Evolutionary conservation across 2,888 invertebrate genomes (phyloP), one percentile per base, ranked within the genome.

Genomic region (Pollenia angustigena): DNA sequence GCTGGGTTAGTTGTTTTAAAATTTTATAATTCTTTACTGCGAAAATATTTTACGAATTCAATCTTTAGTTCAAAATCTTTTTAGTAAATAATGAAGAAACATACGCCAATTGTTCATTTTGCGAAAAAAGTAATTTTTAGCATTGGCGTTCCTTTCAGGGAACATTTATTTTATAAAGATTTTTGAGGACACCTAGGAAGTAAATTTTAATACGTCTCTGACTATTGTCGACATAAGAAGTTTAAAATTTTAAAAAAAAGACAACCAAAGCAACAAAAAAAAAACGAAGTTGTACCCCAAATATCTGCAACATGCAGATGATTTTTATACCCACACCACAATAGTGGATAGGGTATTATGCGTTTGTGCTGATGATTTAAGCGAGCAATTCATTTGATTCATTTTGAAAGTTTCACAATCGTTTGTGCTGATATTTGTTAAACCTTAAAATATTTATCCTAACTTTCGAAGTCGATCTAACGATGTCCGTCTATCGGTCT

Each of bases 1-100:
- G 32, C 32, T 32, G 32, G 4, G 32, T 32, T 4, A 32, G 60
- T 52, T 54, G 52, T 64, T 64, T 14, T 16, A 7, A 80, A 64
- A 42, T 58, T 42, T 81, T 75, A 66, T 68, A 75, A 64, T 64
- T 64, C 46, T 81, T 50, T 68, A 75, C n/a, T 71, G 54, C 54
- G 69, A 71, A 42, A 71, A 42, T 71, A 71, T 69, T 68, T 23
- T 32, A 50, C 50, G 8, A 68, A 46, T 18, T 18, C 18, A 64
- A 60, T 14, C 6, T 62, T 32, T 32, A 42, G n/a, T 44, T n/a
- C 6, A 44, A 16, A 44, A 16, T 32, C 16, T 11, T 64, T 12
- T 44, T n/a, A 64, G 44, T 64, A 4, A 10, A 46, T 18, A 44
- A 42, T 23, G 8, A n/a, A 50, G 52, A 40, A 69, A 44, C 16